These are phyloP conservation scores for Furcula furcula DNA, from an alignment of 2,888 invertebrate genomes.

Conservation along the genomic window DNA sequence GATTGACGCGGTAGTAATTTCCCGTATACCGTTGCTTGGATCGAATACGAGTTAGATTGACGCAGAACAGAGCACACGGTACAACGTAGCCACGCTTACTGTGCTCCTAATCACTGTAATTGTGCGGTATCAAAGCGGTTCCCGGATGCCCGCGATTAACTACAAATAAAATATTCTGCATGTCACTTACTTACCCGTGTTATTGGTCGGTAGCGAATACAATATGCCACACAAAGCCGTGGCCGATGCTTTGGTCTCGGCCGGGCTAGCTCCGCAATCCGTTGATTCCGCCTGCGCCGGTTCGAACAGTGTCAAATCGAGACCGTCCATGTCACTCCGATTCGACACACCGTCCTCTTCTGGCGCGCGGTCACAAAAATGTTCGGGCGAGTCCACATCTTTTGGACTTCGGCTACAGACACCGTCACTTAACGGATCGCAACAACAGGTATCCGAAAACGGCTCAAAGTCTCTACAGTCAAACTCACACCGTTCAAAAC, in stretches of 20 bases:
- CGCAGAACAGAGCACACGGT: slow-evolving; percentile 52
- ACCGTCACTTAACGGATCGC: slow-evolving; percentile 74
- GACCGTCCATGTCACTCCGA: slow-evolving; percentile 84
- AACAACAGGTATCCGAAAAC: slow-evolving; percentile 83
- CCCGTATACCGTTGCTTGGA: slow-evolving; percentile 73
- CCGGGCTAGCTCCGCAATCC: slow-evolving; percentile 39
- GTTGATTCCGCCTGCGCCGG: slow-evolving; percentile 72
- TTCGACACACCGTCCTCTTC: slow-evolving; percentile 71
- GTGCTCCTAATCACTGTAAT: slow-evolving; percentile 62
- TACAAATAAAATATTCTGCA: slow-evolving; percentile 41
- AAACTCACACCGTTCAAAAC: slow-evolving; percentile 81
- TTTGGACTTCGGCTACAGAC: slow-evolving; percentile 76
- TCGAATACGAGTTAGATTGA: slow-evolving; percentile 67
- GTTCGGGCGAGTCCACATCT: slow-evolving; percentile 73
- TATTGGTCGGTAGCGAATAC: slow-evolving; percentile 56
- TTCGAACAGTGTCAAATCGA: slow-evolving; percentile 85
- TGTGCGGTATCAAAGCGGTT: slow-evolving; percentile 52
- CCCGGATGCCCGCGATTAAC: slow-evolving; percentile 43
- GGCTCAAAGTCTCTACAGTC: slow-evolving; percentile 82
- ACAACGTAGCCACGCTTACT: slow-evolving; percentile 38
- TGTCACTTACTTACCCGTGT: slow-evolving; percentile 65
- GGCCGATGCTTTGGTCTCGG: slow-evolving; percentile 40
- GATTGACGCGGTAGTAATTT: slow-evolving; percentile 76
- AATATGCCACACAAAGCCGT: slow-evolving; percentile 67
- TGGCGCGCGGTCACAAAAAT: slow-evolving; percentile 61